Evolutionary conservation across 1,140 invertebrate genomes (phyloP).

Genomic region (Drosophila oshimai): DNA sequence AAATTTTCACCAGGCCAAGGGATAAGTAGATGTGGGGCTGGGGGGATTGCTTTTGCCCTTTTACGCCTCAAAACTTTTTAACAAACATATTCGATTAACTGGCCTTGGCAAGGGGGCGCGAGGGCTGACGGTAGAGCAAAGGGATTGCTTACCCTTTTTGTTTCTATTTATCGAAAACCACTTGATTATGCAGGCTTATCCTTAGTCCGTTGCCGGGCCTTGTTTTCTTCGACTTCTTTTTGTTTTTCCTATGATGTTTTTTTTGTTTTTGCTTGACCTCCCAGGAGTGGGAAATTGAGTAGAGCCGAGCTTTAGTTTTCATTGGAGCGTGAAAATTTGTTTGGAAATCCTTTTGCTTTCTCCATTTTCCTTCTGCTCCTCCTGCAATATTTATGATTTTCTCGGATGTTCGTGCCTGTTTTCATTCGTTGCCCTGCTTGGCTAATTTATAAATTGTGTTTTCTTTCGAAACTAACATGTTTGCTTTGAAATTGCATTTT

Average conservation of each 20-base stretch:
- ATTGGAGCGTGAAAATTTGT: constrained; percentile 69
- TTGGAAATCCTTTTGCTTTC: constrained; percentile 66
- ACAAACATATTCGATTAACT: constrained; percentile 81
- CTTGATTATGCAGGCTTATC: constrained; percentile 81
- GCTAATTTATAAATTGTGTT: constrained; percentile 76
- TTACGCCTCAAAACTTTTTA: constrained; percentile 77
- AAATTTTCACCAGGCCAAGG: constrained; percentile 55
- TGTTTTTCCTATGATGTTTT: constrained; percentile 40
- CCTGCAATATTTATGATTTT: constrained; percentile 71
- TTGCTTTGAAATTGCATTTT: constrained; percentile 47
- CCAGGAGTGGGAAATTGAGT: background rate
- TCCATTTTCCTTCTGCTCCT: constrained; percentile 11
- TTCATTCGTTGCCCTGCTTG: constrained; percentile 9
- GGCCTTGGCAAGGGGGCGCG: constrained; percentile 10
- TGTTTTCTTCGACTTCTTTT: constrained; percentile 35
- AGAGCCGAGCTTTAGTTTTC: constrained; percentile 45
- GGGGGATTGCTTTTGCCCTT: constrained; percentile 47
- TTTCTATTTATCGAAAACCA: constrained; percentile 81
- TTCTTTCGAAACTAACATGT: constrained; percentile 44
- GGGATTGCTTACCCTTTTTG: constrained; percentile 23
- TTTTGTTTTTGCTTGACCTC: constrained; percentile 21
- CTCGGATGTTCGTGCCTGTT: constrained; percentile 30
- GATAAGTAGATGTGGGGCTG: constrained; percentile 17
- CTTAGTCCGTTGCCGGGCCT: constrained; percentile 36
- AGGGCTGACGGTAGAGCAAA: background rate